Evolutionary conservation across 2,797 vertebrate species (phyloP).

Genomic region (Dermochelys coriacea): DNA sequence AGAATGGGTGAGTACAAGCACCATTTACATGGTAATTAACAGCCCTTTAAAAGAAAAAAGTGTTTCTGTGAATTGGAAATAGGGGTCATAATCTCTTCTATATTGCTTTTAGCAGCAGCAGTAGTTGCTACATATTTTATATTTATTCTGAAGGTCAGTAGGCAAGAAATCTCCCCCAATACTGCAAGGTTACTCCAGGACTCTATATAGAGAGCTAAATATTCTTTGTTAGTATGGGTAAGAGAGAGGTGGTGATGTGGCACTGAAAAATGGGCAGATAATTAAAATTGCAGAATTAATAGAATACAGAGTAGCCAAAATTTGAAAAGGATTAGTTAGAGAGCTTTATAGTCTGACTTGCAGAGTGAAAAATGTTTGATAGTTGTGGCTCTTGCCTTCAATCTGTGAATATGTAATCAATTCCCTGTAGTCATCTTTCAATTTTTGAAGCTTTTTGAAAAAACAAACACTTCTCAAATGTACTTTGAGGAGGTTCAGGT

Average conservation of each 20-base stretch:
- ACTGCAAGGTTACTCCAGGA: background rate
- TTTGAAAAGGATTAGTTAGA: background rate
- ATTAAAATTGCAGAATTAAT: background rate
- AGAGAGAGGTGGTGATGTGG: background rate
- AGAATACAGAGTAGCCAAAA: background rate
- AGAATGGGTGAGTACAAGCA: background rate
- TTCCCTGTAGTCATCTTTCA: background rate
- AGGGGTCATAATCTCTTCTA: rapidly evolving
- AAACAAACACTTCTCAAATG: background rate
- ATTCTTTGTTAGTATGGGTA: background rate
- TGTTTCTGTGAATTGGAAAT: background rate
- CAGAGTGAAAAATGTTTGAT: background rate
- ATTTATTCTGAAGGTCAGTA: background rate
- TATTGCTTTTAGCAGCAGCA: background rate
- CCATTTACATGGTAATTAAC: background rate
- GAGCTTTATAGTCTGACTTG: background rate
- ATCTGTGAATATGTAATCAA: background rate
- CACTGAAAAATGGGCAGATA: background rate
- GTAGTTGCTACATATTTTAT: background rate
- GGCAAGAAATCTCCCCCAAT: background rate
- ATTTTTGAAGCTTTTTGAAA: background rate
- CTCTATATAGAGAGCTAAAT: background rate
- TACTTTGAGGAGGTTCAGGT: background rate
- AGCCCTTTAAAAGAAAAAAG: background rate
- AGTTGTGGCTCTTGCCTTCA: background rate